Evolutionary conservation across 2,113 vertebrate genomes (phyloP), one percentile per base, ranked within the genome.

Genomic region (Diglossa brunneiventris): DNA sequence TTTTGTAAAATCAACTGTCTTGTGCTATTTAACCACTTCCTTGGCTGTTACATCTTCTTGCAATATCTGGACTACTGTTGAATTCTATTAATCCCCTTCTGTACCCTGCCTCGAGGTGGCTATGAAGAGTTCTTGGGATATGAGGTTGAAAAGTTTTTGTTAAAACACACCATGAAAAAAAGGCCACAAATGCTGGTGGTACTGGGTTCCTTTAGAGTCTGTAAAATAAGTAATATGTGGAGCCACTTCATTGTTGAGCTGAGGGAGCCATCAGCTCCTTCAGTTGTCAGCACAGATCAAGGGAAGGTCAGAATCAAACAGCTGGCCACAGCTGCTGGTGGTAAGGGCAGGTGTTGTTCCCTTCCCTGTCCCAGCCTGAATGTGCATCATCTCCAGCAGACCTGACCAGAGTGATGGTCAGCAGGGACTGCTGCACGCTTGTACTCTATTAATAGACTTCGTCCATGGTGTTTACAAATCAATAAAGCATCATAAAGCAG

Each of bases 51-150:
- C 7, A 10, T 52, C 42, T 53, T 46, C 35, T 62, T 59, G 19
- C 0, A 10, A 7, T 18, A 7, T 3, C 4, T 33, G 37, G 31
- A 11, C 15, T 75, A 1, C 17, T 46, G 6, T 12, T 69, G 27
- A 87, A 77, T 63, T 11, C 17, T 50, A 1, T 50, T n/a, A 22
- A 76, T 64, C 12, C 16, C 7, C 10, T 30, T 56, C 42, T 30
- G 5, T 41, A 22, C 17, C 5, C 26, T 88, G 10, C 72, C 69
- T 58, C 58, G 42, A 85, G 35, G 15, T 77, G 30, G 39, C 49
- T 80, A 26, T 3, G 6, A 26, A 28, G 30, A 64, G 9, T 63
- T 62, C 27, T 72, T 24, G 13, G 4, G 31, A 33, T 79, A 63
- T n/a, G 33, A 80, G 26, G 17, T 42, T 46, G 35, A 72, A 59